Base-by-base conservation (phyloP, 2,888 invertebrate genomes). In the Dastarcus helophoroides region DNA sequence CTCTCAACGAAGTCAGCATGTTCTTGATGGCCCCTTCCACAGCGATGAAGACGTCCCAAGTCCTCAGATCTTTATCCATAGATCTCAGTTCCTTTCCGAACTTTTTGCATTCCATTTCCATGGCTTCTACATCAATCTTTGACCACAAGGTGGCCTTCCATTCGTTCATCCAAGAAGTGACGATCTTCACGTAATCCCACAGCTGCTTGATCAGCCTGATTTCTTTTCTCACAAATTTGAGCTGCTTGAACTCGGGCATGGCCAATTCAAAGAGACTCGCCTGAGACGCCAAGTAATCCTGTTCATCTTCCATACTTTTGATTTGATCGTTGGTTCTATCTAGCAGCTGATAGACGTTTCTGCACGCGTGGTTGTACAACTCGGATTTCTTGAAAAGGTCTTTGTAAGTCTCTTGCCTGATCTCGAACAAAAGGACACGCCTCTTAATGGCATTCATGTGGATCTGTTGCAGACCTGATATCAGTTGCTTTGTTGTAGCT, bases 81-180 rank as follows among this genome's bases (percentile, higher is more conserved):
- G 68, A 72, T 43, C 85, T 68, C 15, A 89, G 58, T 45, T 90
- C 89, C 52, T 89, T 89, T 1, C 81, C 78, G 53, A 91, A 85
- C 46, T 84, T 80, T 59, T 94, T 94, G 29, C 62, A 91, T 53
- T 93, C 91, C 58, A 85, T 79, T 53, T 94, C 93, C 86, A 94
- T 90, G 31, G 76, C 76, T 50, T 94, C 94, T 2, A 91, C 85
- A 49, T 94, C 90, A 36, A 94, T 88, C 53, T 85, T 84, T 52
- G 82, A 82, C 94, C 94, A 95, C 0, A 81, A 76, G 0, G 91
- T 93, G 35, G 75, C 83, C 60, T 91, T 90, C 94, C 94, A 95
- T 56, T 85, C 85, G 29, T 83, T 78, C 33, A 94, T 78, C 33
- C 79, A 82, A 2, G 82, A 79, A 19, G 75, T 70, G 12, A 90